Evolutionary conservation across 2,797 vertebrate genomes (phyloP), one percentile per base, ranked within the genome.

Genomic region (Glyptemys insculpta): DNA sequence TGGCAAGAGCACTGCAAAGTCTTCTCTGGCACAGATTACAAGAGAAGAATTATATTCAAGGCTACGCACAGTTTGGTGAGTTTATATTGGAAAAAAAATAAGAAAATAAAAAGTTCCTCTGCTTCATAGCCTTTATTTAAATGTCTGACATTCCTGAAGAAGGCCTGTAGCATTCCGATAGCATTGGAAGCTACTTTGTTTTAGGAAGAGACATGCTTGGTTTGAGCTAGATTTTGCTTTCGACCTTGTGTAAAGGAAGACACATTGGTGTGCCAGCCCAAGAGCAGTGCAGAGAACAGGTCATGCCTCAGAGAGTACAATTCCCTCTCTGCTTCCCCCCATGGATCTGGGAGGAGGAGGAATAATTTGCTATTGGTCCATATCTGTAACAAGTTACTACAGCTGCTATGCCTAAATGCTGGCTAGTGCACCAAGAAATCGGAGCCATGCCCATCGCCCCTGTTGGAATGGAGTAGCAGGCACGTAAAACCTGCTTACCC

Each of bases 1-100:
- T 91, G 88, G 92, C 85, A 96, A 95, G 54, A 76, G 88, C 76
- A 92, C 82, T 76, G 87, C 29, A 82, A 90, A 90, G 44, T 68
- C 9, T 88, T 87, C 11, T 86, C 85, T 50, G 23, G 47, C 83
- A 59, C 14, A 86, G 16, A 65, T 89, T 81, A 54, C 21, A 74
- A 37, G 12, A 68, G 76, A 68, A 80, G 44, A 27, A 23, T 68
- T 65, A 54, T 27, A 12, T 91, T 88, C 81, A 84, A 87, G n/a
- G 12, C 27, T 52, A 41, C 37, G 14, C 3, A 65, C 80, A 89
- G 16, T 62, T 80, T 92, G 68, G 82, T 81, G 11, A 76, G 27
- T 81, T 81, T 81, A 23, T 74, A 72, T 54, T 68, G 5, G 25
- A 9, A 65, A 91, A 85, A 57, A 87, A 44, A 47, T 16, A n/a